A percentile compares a stretch with the other conserved stretches of the same genome.
Evolutionary conservation across 1,140 invertebrate species (phyloP).

Genomic region (Copidosoma floridanum): DNA sequence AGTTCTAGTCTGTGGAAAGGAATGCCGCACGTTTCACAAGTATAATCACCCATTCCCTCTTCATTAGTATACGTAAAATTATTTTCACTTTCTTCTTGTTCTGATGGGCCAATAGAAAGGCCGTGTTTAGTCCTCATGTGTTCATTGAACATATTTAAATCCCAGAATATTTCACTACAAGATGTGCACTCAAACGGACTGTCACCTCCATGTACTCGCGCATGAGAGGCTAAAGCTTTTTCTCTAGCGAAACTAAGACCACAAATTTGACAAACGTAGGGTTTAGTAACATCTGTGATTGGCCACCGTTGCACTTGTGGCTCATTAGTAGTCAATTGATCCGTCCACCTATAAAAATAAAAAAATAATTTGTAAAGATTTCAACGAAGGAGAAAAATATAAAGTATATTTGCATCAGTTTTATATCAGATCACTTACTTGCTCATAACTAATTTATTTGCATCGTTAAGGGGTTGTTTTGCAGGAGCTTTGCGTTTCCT

Average conservation of each 20-base stretch:
- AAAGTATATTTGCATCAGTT: conserved; percentile 40
- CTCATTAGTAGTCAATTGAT: conserved; percentile 35
- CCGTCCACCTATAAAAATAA: conserved; percentile 36
- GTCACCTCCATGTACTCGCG: conserved; percentile 70
- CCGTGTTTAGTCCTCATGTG: conserved; percentile 65
- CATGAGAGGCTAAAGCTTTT: conserved; percentile 74
- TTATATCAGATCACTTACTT: conserved; percentile 47
- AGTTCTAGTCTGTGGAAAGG: conserved; percentile 74
- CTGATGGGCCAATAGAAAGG: conserved; percentile 48
- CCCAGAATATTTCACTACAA: conserved; percentile 79
- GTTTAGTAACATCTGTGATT: conserved; percentile 69
- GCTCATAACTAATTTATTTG: conserved; percentile 36
- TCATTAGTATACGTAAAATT: conserved; percentile 62
- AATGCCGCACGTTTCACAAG: conserved; percentile 73
- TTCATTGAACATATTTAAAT: conserved; percentile 64
- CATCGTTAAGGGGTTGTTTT: conserved; percentile 34
- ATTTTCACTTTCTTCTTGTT: conserved; percentile 56
- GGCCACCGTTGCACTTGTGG: conserved; percentile 56
- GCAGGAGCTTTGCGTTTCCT: conserved; percentile 45
- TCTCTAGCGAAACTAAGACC: conserved; percentile 77
- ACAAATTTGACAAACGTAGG: conserved; percentile 78
- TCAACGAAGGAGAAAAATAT: conserved; percentile 35
- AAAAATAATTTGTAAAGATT: neutral
- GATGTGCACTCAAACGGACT: conserved; percentile 73
- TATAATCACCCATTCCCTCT: conserved; percentile 69